Conservation (phyloP, 2,888 invertebrate species). For the Eristalinus aeneus region DNA sequence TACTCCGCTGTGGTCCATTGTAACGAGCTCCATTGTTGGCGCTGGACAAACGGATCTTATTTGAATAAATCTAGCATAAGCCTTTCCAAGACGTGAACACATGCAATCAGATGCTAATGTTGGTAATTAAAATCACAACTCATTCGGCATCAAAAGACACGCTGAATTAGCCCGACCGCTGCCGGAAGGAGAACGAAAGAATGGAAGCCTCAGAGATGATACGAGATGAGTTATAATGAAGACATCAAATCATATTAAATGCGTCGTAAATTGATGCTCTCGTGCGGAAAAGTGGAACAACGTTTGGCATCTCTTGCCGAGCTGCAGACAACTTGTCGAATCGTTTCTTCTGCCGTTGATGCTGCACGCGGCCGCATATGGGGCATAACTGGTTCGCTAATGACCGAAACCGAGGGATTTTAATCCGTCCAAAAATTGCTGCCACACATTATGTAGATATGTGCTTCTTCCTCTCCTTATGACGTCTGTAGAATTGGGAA, state of each 20-base stretch:
- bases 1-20: constrained; percentile 40
- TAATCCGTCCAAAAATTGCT: constrained; percentile 10
- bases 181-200: constrained; percentile 8
- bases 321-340: constrained; percentile 38
- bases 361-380: constrained; percentile 18
- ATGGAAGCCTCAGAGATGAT: constrained; percentile 2
- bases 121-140: constrained; percentile 51
- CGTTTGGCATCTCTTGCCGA: constrained; percentile 49
- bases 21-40: constrained; percentile 42
- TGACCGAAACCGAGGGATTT: constrained; percentile 32
- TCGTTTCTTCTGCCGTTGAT: constrained; percentile 29
- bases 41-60: not conserved
- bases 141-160: constrained; percentile 50
- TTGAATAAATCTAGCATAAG: constrained; percentile 46
- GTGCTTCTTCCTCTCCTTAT: not conserved
- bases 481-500: not conserved
- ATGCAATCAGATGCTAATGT: constrained; percentile 28
- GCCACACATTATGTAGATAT: constrained; percentile 8
- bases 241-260: constrained; percentile 69
- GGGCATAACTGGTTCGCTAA: constrained; percentile 48
- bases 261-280: constrained; percentile 65
- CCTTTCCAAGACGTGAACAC: not conserved
- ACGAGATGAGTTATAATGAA: constrained; percentile 50
- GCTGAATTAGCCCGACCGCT: constrained; percentile 30
- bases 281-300: constrained; percentile 67